phyloP scores from a whole-genome alignment of 2,113 vertebrate species.

The Brienomyrus brachyistius region DNA sequence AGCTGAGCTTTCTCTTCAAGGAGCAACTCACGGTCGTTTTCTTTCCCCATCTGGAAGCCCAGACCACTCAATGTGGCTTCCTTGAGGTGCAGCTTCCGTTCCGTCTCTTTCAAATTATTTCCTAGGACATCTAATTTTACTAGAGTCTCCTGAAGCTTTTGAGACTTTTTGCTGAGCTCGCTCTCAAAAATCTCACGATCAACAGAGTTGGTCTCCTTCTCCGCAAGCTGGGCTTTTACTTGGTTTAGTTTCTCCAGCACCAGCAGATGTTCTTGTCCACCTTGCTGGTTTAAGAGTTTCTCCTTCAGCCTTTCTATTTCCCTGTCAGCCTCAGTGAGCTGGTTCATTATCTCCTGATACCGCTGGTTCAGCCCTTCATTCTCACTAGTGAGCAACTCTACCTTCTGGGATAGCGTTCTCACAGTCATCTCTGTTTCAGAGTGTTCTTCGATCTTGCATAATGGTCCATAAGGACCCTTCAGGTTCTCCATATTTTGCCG shows the following conservation, averaged over 20 bases:
- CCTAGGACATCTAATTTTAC: conserved; percentile 58
- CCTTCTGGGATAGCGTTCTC: conserved; percentile 52
- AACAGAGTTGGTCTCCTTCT: conserved; percentile 48
- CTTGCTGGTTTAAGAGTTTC: conserved; percentile 52
- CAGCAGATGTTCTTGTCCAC: conserved; percentile 48
- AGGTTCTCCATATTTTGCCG: conserved; percentile 48
- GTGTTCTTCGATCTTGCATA: conserved; percentile 47
- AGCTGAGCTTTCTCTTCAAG: conserved; percentile 47
- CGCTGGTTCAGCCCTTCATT: conserved; percentile 60
- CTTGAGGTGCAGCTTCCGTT: conserved; percentile 64
- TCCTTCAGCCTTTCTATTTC: conserved; percentile 66
- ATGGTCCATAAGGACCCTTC: conserved; percentile 34
- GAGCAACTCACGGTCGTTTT: conserved; percentile 34
- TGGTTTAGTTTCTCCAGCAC: conserved; percentile 48
- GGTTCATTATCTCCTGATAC: conserved; percentile 69
- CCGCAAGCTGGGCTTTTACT: conserved; percentile 50
- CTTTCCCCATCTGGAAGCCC: conserved; percentile 53
- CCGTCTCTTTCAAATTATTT: conserved; percentile 59
- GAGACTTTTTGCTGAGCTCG: conserved; percentile 60
- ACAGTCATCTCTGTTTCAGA: conserved; percentile 41
- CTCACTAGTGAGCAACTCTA: conserved; percentile 58
- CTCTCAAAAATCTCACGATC: conserved; percentile 58
- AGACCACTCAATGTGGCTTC: conserved; percentile 65
- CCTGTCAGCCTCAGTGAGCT: conserved; percentile 67
- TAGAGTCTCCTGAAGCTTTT: conserved; percentile 62